Conservation (phyloP, 1,140 invertebrate species). For the Drosophila trapezifrons region DNA sequence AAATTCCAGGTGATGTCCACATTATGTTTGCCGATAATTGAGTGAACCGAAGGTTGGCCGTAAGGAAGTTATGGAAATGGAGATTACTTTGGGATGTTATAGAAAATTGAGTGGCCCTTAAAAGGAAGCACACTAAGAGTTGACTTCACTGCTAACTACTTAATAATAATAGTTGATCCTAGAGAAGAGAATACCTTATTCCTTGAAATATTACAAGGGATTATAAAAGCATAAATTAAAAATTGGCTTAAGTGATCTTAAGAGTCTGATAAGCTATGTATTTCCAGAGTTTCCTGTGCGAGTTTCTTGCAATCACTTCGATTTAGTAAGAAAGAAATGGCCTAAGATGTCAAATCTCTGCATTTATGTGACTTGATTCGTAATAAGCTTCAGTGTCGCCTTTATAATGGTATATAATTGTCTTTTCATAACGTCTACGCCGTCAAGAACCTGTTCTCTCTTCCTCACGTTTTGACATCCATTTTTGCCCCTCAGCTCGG, state of each 20-base stretch:
- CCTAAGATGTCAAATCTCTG: background rate
- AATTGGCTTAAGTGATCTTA: background rate
- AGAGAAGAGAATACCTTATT: background rate
- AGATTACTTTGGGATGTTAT: conserved; percentile 9
- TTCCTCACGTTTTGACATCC: background rate
- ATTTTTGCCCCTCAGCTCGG: conserved; percentile 4
- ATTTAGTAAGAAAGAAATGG: too few species aligned
- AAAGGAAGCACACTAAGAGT: background rate
- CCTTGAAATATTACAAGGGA: too few species aligned
- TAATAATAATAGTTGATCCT: conserved; percentile 3
- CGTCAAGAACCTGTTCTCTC: background rate
- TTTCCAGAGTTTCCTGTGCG: too few species aligned
- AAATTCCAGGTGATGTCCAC: conserved; percentile 30
- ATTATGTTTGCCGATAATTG: conserved; percentile 47
- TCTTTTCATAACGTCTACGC: background rate
- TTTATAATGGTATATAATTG: background rate
- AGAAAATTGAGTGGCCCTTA: conserved; percentile 15
- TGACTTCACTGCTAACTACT: background rate
- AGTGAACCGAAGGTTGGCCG: conserved; percentile 15
- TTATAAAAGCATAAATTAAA: too few species aligned
- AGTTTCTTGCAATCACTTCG: too few species aligned
- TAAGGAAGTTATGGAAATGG: conserved; percentile 23
- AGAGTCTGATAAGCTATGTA: too few species aligned
- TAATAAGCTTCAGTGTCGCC: background rate
- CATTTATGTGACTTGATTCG: background rate